phyloP scores from a whole-genome alignment of 2,888 invertebrate genomes.

The Morpho helenor region DNA sequence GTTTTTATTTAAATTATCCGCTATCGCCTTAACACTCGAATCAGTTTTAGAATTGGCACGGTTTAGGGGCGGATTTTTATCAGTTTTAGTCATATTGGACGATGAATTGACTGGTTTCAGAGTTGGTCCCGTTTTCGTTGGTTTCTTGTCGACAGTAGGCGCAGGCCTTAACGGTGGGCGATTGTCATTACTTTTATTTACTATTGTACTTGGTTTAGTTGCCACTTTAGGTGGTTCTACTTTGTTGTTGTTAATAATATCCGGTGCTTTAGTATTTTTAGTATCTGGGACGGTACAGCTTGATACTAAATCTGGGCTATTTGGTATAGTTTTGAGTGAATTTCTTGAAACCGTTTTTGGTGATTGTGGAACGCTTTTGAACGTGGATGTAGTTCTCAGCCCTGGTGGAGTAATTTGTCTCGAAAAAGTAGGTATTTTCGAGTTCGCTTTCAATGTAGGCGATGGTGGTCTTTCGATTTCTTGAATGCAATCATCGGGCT shows the following conservation, averaged over 20 bases:
- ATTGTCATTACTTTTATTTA: constrained; percentile 57
- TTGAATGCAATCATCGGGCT: constrained; percentile 33
- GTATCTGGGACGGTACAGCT: constrained; percentile 81
- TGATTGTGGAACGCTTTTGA: constrained; percentile 60
- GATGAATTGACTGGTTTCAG: constrained; percentile 50
- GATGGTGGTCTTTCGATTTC: constrained; percentile 60
- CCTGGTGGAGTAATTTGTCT: constrained; percentile 75
- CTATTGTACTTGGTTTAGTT: constrained; percentile 60
- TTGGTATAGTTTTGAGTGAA: constrained; percentile 56
- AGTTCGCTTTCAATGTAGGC: constrained; percentile 61
- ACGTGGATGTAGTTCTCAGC: constrained; percentile 62
- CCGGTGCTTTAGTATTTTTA: constrained; percentile 79
- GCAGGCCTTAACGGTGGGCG: constrained; percentile 59
- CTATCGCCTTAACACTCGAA: constrained; percentile 61
- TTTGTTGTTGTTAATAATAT: constrained; percentile 76
- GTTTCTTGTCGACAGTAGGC: constrained; percentile 62
- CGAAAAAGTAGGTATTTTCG: constrained; percentile 69
- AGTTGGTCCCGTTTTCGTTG: constrained; percentile 46
- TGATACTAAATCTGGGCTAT: constrained; percentile 86
- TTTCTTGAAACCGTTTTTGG: constrained; percentile 58
- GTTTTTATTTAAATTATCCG: constrained; percentile 71
- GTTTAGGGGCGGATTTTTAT: constrained; percentile 51
- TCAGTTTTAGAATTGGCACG: constrained; percentile 61
- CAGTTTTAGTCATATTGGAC: constrained; percentile 43
- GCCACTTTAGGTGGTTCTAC: constrained; percentile 69